Conservation (phyloP, 2,888 invertebrate species). For the Plutella xylostella region DNA sequence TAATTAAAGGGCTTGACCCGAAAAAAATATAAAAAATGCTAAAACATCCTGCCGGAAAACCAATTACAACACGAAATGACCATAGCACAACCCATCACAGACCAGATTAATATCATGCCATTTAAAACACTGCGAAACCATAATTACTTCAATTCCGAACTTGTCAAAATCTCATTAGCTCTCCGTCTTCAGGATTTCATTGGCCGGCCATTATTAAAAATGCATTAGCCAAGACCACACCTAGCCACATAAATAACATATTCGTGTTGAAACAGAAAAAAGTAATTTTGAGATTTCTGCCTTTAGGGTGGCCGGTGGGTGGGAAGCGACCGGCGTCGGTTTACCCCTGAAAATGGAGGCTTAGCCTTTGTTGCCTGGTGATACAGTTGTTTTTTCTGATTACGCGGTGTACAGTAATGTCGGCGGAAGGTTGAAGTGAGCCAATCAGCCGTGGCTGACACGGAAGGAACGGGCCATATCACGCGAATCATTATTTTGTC, state of each 20-base stretch:
- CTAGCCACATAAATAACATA: conserved; percentile 46
- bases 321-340: too few species aligned
- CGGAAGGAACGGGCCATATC: conserved; percentile 55
- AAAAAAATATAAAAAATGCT: neutral
- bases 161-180: conserved; percentile 68
- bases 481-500: conserved; percentile 68
- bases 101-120: conserved; percentile 40
- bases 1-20: too few species aligned
- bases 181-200: conserved; percentile 51
- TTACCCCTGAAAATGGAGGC: neutral
- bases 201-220: conserved; percentile 66
- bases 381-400: too few species aligned
- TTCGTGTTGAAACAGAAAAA: conserved; percentile 55
- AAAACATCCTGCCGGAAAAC: conserved; percentile 34
- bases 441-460: conserved; percentile 64
- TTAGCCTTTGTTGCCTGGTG: neutral
- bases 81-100: conserved; percentile 5
- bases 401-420: too few species aligned
- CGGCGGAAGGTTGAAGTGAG: conserved; percentile 9
- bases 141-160: conserved; percentile 64
- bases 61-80: conserved; percentile 6
- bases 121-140: conserved; percentile 57
- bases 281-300: conserved; percentile 59
- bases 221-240: conserved; percentile 60
- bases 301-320: conserved; percentile 14